Conservation (phyloP, 2,113 vertebrate genomes). For the Phaethon lepturus region DNA sequence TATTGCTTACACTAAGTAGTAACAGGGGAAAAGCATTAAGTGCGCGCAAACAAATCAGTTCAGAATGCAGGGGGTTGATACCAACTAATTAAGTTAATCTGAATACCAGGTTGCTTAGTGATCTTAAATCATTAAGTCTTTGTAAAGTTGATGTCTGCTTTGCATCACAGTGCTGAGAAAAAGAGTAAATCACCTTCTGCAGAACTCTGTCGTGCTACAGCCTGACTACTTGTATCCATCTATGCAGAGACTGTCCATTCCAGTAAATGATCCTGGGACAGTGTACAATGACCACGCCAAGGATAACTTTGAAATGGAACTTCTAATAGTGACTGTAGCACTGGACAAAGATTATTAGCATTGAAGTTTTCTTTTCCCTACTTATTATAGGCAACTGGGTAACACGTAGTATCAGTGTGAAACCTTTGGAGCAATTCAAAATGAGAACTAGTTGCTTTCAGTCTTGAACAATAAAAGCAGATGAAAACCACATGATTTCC, state of each 20-base stretch:
- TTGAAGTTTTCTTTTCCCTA: neutral
- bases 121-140: neutral
- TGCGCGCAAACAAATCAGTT: neutral
- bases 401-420: fast-evolving
- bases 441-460: neutral
- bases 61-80: neutral
- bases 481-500: neutral
- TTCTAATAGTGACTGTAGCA: neutral
- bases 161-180: neutral
- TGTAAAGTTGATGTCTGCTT: neutral
- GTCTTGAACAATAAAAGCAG: neutral
- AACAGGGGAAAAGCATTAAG: neutral
- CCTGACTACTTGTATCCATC: neutral
- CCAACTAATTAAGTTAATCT: neutral
- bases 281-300: neutral
- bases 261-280: neutral
- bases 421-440: neutral
- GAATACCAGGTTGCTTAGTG: neutral
- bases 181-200: neutral
- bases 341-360: neutral
- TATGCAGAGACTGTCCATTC: neutral
- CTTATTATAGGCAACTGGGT: neutral
- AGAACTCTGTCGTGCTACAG: neutral
- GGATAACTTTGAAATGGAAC: neutral
- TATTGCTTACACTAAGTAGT: neutral